These are phyloP conservation scores for Callaeas wilsoni DNA, from an alignment of 2,113 vertebrate genomes.

Conservation along the genomic window DNA sequence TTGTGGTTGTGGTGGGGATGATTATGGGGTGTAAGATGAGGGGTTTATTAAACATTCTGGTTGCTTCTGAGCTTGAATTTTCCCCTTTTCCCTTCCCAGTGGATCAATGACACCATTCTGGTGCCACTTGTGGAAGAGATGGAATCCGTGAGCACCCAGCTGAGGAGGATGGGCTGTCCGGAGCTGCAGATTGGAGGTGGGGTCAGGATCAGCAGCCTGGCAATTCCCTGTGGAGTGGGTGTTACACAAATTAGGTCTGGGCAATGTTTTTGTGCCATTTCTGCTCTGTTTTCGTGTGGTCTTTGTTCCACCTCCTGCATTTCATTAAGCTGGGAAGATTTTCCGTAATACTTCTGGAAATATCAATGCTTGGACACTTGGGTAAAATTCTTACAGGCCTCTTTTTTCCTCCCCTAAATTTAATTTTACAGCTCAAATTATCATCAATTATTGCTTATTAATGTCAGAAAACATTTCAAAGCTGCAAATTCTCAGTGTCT, in stretches of 20 bases:
- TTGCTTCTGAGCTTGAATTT: background rate
- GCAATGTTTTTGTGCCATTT: background rate
- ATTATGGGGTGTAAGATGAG: background rate
- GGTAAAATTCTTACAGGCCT: background rate
- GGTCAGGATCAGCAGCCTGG: background rate
- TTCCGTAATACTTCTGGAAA: background rate
- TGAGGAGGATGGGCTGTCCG: conserved; percentile 92
- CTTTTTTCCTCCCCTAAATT: background rate
- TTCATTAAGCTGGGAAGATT: background rate
- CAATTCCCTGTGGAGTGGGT: fast-evolving
- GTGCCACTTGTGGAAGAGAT: conserved; percentile 90
- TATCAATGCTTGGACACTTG: too few relatives aligned
- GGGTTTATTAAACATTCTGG: background rate
- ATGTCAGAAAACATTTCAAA: background rate
- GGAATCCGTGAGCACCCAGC: conserved; percentile 88
- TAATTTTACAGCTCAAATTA: background rate
- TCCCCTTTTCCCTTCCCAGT: conserved; percentile 65
- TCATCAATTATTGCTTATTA: background rate
- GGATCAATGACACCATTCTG: conserved; percentile 96
- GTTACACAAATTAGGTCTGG: fast-evolving
- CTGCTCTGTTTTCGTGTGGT: background rate
- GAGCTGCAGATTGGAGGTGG: conserved; percentile 97
- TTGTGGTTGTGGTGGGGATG: background rate
- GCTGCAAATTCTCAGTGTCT: background rate
- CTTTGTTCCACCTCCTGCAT: background rate